Evolutionary conservation across 2,113 vertebrate species (phyloP), one percentile per base, ranked within the genome.

Genomic region (Chionis minor): DNA sequence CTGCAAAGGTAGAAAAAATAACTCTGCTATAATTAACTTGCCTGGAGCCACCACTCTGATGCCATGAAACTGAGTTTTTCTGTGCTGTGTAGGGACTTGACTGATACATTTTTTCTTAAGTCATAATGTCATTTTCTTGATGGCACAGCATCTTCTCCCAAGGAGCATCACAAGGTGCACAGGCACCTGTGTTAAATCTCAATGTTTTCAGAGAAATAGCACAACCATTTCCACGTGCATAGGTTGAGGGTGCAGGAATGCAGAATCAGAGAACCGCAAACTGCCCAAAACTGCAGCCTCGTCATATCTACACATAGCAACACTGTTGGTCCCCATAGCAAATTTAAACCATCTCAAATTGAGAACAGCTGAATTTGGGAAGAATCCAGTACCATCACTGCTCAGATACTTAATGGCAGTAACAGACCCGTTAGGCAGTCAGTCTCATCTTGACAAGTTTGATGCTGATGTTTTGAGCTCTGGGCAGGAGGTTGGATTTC

Each of bases 1-100:
- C 56, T 92, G 85, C 44, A 75, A 88, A 94, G 12, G 81, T 79
- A 93, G 63, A 73, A 92, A 91, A 90, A 88, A 90, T 58, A 86
- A 90, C 20, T 26, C 42, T 73, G 13, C 65, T 92, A 22, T 78
- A 93, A 94, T 95, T 95, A 88, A 67, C 75, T 75, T 83, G 72
- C 72, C 80, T 93, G 86, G 54, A 96, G 79, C 71, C 82, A 84
- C 47, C 1, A 0, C n/a, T 86, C 72, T 61, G 82, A 88, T 4
- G 3, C 55, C 72, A 52, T 6, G 18, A 71, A 95, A 86, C 32
- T 12, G 67, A 86, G 35, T 4, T 74, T 91, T 79, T 85, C 63
- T 93, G 8, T 80, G 51, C 92, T 58, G 58, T 2, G 0, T 2
- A 93, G 67, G 84, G 77, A 70, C 32, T 81, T 2, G 0, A 52